A percentile compares a stretch with the other conserved stretches of the same genome.
Evolutionary conservation across 2,113 vertebrate genomes (phyloP).

Genomic region (Tupaia chinensis): DNA sequence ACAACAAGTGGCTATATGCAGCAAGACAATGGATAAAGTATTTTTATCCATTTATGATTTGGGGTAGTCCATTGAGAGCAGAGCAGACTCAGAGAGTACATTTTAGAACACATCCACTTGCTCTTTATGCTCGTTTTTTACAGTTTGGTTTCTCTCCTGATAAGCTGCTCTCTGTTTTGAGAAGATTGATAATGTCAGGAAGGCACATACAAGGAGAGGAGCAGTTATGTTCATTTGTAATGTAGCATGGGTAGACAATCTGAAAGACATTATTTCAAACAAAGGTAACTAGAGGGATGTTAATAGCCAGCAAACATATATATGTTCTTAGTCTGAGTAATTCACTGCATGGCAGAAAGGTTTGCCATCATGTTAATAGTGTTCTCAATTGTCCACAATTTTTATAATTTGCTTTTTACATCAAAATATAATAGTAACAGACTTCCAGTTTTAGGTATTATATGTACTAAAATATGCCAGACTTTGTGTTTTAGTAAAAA

Average conservation of each 20-base stretch:
- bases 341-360: neutral
- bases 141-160: conserved; percentile 48
- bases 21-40: neutral
- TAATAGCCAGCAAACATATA: conserved; percentile 28
- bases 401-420: conserved; percentile 63
- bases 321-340: conserved; percentile 22
- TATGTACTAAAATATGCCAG: conserved; percentile 41
- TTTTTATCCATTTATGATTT: neutral
- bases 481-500: conserved; percentile 50
- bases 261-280: conserved; percentile 66
- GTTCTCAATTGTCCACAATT: conserved; percentile 57
- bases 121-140: conserved; percentile 29
- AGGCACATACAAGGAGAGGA: conserved; percentile 7
- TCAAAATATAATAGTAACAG: conserved; percentile 59
- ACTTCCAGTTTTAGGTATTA: conserved; percentile 45
- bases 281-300: conserved; percentile 30
- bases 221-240: conserved; percentile 56
- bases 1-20: neutral
- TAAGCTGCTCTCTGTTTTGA: conserved; percentile 47
- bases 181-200: conserved; percentile 59
- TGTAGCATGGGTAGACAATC: neutral
- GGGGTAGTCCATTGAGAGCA: neutral
- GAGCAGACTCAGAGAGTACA: neutral
- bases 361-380: conserved; percentile 20
- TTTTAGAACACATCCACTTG: neutral